Evolutionary conservation across 2,888 invertebrate genomes (phyloP), one percentile per base, ranked within the genome.

Genomic region (Ptychoptera contaminata): DNA sequence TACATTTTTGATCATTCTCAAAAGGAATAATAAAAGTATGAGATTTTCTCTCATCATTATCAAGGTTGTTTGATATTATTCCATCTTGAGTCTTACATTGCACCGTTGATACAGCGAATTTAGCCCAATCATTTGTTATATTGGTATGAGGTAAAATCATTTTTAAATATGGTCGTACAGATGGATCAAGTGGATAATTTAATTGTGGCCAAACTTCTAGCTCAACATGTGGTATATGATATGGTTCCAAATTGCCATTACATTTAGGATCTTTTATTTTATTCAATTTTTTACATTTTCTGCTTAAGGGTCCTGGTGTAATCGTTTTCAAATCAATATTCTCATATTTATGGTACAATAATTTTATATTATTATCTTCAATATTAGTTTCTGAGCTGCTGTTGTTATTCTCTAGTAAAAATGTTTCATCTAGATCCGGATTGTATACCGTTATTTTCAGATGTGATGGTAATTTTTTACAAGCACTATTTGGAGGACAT

Each of bases 21-120:
- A 77, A 81, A 16, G 67, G 66, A 49, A 79, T 61, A 43, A 70
- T 64, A 59, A 80, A 78, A 37, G 67, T 67, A 40, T 74, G 67
- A 15, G 62, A 60, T 48, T 60, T 40, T 31, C 14, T 32, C 31
- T 31, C 4, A 12, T 15, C n/a, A 16, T 40, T 12, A 10, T 12
- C 14, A 14, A 29, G 30, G 53, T 16, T 23, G 42, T 6, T n/a
- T 10, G 4, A 11, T 32, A 16, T 32, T 11, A 12, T 16, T 10
- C 12, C 29, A 32, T 41, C 34, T 41, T 30, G 11, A 30, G 36
- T 1, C 9, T 10, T 2, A 15, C 23, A 9, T 38, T 40, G 43
- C 7, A 42, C 46, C 2, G 65, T 60, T 10, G 66, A 63, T 3
- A 63, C 61, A 29, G 64, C 60, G 43, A 65, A 66, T 48, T 65